Evolutionary conservation across 2,888 invertebrate genomes (phyloP).

Genomic region (Apodemia duryi): DNA sequence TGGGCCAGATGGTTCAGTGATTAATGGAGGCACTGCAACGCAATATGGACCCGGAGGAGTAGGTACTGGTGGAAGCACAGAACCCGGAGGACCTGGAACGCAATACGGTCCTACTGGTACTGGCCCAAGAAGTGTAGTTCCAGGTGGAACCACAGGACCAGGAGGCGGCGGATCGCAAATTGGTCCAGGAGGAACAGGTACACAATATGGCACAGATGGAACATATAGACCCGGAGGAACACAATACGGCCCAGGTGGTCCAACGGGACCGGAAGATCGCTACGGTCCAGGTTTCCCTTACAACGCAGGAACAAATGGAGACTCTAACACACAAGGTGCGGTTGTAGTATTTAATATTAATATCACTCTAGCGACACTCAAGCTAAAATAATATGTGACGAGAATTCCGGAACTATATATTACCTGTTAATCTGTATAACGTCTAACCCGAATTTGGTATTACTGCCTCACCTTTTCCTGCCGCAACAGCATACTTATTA

Average conservation of each 20-base stretch:
- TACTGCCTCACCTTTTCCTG: no score
- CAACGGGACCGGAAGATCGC: background rate
- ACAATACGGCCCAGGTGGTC: background rate
- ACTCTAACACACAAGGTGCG: background rate
- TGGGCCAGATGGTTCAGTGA: slow-evolving; percentile 13
- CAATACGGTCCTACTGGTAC: background rate
- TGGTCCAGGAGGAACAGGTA: no score
- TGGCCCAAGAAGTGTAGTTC: background rate
- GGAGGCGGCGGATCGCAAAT: slow-evolving; percentile 13
- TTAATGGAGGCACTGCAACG: slow-evolving; percentile 22
- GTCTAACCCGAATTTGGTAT: no score
- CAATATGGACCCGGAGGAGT: slow-evolving; percentile 20
- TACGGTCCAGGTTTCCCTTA: background rate
- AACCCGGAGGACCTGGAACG: no score
- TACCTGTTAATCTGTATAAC: no score
- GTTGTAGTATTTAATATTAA: background rate
- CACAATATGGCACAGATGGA: slow-evolving; percentile 20
- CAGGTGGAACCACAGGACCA: background rate
- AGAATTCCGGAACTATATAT: no score
- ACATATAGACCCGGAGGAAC: slow-evolving; percentile 24
- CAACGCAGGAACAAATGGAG: slow-evolving; percentile 1
- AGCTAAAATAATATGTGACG: no score
- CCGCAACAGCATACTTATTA: no score
- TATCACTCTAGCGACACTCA: no score
- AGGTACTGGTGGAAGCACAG: background rate